phyloP scores from a whole-genome alignment of 2,113 vertebrate genomes.

The Seriola rivoliana region DNA sequence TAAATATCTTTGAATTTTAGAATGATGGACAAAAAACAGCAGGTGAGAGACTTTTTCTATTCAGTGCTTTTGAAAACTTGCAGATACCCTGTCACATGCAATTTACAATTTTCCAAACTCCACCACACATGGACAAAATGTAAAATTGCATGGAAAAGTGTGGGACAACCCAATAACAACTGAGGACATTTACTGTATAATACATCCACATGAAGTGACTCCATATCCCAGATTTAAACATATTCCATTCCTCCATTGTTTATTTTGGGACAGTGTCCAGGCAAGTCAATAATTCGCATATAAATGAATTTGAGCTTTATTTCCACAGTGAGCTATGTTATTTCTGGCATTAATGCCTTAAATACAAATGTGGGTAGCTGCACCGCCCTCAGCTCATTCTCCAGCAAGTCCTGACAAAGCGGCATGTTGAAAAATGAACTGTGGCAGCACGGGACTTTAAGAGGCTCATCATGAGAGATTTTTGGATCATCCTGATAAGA shows the following conservation, averaged over 20 bases:
- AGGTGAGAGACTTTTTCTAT: neutral
- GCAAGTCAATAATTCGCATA: conserved; percentile 20
- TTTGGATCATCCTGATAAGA: conserved; percentile 30
- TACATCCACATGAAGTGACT: conserved; percentile 22
- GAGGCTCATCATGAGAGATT: conserved; percentile 41
- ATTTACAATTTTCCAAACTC: conserved; percentile 23
- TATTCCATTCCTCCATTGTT: conserved; percentile 30
- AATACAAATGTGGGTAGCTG: conserved; percentile 29
- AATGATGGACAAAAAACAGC: neutral
- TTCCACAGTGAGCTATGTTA: conserved; percentile 29
- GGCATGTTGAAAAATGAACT: conserved; percentile 31
- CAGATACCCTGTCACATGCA: neutral
- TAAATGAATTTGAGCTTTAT: conserved; percentile 29
- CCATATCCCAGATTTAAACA: conserved; percentile 26
- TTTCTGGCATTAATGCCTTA: conserved; percentile 42
- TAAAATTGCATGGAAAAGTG: conserved; percentile 13
- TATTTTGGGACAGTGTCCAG: conserved; percentile 36
- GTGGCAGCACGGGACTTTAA: neutral
- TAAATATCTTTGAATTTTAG: neutral
- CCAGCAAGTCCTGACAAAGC: conserved; percentile 71
- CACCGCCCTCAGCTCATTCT: conserved; percentile 66
- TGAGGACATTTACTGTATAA: neutral
- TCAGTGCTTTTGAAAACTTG: neutral
- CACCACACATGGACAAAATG: conserved; percentile 14
- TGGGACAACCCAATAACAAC: neutral